A percentile compares a stretch with the other conserved stretches of the same genome.
phyloP scores from a whole-genome alignment of 1,140 invertebrate genomes.

The Tribolium madens region DNA sequence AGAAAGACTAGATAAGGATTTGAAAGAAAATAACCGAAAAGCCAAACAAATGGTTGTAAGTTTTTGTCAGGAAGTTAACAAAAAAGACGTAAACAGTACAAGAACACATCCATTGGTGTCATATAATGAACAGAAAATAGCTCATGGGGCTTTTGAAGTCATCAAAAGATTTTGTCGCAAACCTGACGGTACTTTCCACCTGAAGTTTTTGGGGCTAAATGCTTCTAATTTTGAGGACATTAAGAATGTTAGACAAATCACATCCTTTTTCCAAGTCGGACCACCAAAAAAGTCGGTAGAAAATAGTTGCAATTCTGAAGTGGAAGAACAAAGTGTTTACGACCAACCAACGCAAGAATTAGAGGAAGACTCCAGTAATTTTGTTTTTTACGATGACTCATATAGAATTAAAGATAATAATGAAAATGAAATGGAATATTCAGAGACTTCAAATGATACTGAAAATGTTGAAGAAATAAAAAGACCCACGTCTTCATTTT shows the following conservation, averaged over 20 bases:
- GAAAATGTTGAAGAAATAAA: background rate
- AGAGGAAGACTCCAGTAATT: slow-evolving; percentile 42
- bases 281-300: background rate
- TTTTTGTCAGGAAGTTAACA: slow-evolving; percentile 72
- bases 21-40: slow-evolving; percentile 75
- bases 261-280: slow-evolving; percentile 71
- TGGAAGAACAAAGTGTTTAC: slow-evolving; percentile 54
- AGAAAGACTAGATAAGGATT: slow-evolving; percentile 88
- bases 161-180: slow-evolving; percentile 70
- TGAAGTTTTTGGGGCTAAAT: slow-evolving; percentile 80
- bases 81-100: slow-evolving; percentile 73
- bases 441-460: background rate
- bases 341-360: slow-evolving; percentile 52
- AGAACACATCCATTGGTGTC: slow-evolving; percentile 70
- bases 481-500: slow-evolving; percentile 63
- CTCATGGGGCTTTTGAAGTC: slow-evolving; percentile 71
- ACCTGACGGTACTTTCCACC: slow-evolving; percentile 60
- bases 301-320: slow-evolving; percentile 21
- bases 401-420: slow-evolving; percentile 43
- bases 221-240: slow-evolving; percentile 82
- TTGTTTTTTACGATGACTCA: slow-evolving; percentile 54
- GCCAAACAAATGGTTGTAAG: slow-evolving; percentile 76
- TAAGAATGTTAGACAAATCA: slow-evolving; percentile 72
- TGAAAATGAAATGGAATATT: background rate
- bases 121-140: slow-evolving; percentile 72